Base-by-base conservation (phyloP, 2,888 invertebrate species). In the Yponomeuta evonymella region DNA sequence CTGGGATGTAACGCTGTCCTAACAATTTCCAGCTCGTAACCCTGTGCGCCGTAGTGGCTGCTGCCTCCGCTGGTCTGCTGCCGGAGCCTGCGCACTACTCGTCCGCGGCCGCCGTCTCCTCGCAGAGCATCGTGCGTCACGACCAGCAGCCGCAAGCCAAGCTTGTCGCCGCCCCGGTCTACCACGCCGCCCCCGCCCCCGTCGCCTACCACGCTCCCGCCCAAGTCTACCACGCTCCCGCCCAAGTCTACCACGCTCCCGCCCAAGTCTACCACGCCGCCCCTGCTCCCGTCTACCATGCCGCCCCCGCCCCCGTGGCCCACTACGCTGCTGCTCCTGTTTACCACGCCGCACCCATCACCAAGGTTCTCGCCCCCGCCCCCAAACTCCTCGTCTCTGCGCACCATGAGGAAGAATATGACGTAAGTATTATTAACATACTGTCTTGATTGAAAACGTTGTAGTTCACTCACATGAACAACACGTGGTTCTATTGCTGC, bases 51-150 rank as follows among this genome's bases (percentile, higher is more conserved):
- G 72, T 82, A 29, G 78, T 81, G 75, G 81, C 81, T n/a, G 76
- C 76, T 51, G 75, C 78, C 73, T 72, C 81, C 75, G 83, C 74
- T 67, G 83, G 79, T 75, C 76, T 81, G n/a, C 73, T 84, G 73
- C 74, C 82, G 12, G 70, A 15, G 43, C 89, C 74, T 72, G 93
- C 71, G 81, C 86, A 87, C 75, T 83, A 85, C 77, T 83, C 82
- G 15, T 75, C 81, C 6, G 84, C 84, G 12, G 77, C 79, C 2
- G 84, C 83, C 4, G 83, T 86, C n/a, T 86, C 86, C 66, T 85
- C 85, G 4, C 85, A 85, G 73, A 86, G 79, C 77, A 83, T 86
- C 75, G 80, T 86, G 48, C 83, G 86, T 71, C 83, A 82, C 75
- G 86, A 84, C 80, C 83, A 79, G 81, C 77, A 70, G 80, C 67